Evolutionary conservation across 2,113 vertebrate genomes (phyloP), one percentile per base, ranked within the genome.

Genomic region (Corvus cornix): DNA sequence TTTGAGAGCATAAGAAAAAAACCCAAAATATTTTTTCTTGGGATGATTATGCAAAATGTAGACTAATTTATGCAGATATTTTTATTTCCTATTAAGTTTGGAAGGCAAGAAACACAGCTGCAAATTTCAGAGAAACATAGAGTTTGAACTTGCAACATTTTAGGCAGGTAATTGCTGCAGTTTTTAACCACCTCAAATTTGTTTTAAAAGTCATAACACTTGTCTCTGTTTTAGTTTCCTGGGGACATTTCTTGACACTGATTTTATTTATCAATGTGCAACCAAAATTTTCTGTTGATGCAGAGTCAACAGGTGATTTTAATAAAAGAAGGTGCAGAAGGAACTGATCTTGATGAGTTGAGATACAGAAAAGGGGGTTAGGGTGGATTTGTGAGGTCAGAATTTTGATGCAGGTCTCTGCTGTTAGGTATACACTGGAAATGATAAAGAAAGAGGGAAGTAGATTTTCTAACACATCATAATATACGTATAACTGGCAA

Each of bases 321-420:
- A n/a, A 49, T 48, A 56, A 52, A 86, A 79, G 31, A 76, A 44
- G 22, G 26, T 16, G 16, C n/a, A 53, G 37, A 77, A 86, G 46
- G 18, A 73, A 66, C 8, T 53, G 15, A 33, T 68, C 44, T 64
- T 82, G 14, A 56, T 83, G 11, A 69, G 12, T 5, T 80, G 46
- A 83, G 10, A 12, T 41, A 22, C 4, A 35, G 33, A 84, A 56
- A 67, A 19, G 2, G 0, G 1, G 4, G 1, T 0, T 3, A 22
- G 7, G 3, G 1, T 21, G 37, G 20, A 17, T 58, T 66, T 39
- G 12, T 1, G 2, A 75, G 26, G 15, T 48, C 21, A 74, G 30
- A 67, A 56, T 43, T 84, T 82, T 79, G 17, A 62, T 79, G 33
- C 11, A 68, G 15, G 37, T 59, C 56, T 92, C 43, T 63, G 16